These are phyloP conservation scores for Myiothlypis coronata DNA, from an alignment of 2,797 vertebrate species.

Conservation along the genomic window DNA sequence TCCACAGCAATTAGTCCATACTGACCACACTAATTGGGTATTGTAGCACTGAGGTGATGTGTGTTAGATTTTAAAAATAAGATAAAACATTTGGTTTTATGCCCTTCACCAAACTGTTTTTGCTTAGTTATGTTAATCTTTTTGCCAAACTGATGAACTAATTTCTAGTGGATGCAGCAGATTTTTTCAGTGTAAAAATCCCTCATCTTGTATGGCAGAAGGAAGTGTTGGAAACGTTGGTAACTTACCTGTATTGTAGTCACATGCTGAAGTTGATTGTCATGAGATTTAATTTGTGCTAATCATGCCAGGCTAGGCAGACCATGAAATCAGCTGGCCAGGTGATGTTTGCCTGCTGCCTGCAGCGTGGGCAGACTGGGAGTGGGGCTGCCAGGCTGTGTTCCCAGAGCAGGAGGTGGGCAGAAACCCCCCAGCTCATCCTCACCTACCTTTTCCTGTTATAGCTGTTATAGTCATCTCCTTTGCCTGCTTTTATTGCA, in stretches of 20 bases:
- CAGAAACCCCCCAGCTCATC: neutral
- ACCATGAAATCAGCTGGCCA: neutral
- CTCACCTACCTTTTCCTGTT: neutral
- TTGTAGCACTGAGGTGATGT: neutral
- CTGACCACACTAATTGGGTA: neutral
- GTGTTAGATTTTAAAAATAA: neutral
- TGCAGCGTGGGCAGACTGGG: accelerated
- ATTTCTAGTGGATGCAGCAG: neutral
- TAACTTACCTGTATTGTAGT: neutral
- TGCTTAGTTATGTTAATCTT: neutral
- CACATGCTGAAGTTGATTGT: neutral
- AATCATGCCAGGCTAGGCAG: neutral
- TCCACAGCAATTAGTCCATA: neutral
- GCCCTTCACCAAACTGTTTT: neutral
- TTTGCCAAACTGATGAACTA: neutral
- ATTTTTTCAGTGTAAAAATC: neutral
- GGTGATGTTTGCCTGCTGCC: neutral
- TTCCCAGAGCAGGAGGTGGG: neutral
- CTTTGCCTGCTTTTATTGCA: neutral
- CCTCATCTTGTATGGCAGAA: neutral
- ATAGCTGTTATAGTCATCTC: neutral
- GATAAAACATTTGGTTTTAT: neutral
- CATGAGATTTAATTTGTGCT: neutral
- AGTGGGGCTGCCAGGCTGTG: neutral
- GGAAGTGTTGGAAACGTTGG: neutral